Evolutionary conservation across 37 sponge, comb jelly and placozoan genomes (phyloP).

Genomic region (Amphimedon queenslandica): DNA sequence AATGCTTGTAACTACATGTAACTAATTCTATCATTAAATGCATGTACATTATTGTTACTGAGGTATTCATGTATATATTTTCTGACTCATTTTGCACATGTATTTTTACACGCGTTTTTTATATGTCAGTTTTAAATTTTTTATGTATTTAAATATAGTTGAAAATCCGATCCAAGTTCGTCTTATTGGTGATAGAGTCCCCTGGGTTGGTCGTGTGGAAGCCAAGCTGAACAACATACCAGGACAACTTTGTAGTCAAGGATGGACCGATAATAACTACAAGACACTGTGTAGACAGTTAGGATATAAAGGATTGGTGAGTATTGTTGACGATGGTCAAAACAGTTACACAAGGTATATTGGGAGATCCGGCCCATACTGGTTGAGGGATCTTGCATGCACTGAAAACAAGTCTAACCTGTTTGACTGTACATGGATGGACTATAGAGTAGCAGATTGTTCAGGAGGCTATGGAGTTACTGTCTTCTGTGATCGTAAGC

Average conservation of each 20-base stretch:
- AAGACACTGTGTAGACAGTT: not conserved
- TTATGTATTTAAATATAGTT: too few relatives aligned
- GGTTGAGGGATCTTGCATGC: not conserved
- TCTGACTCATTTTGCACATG: too few relatives aligned
- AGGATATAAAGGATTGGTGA: constrained; percentile 8
- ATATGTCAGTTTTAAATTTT: too few relatives aligned
- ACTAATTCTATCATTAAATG: not conserved
- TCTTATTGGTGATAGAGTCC: not conserved
- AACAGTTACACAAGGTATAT: not conserved
- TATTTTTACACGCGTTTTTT: too few relatives aligned
- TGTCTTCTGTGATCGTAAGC: constrained; percentile 10
- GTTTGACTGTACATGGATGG: not conserved
- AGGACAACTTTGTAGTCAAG: constrained; percentile 13
- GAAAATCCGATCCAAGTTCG: not conserved
- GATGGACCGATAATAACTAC: not conserved
- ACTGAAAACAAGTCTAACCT: not conserved
- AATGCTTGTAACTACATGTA: not conserved
- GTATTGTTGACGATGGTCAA: not conserved
- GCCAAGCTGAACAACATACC: constrained; percentile 1
- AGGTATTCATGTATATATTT: too few relatives aligned
- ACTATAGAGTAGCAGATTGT: too few relatives aligned
- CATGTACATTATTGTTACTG: not conserved
- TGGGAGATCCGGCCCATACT: not conserved
- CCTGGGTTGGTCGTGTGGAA: constrained; percentile 22
- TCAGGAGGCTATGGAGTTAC: not conserved